phyloP scores from a whole-genome alignment of 2,113 vertebrate species.

The Neofelis nebulosa region DNA sequence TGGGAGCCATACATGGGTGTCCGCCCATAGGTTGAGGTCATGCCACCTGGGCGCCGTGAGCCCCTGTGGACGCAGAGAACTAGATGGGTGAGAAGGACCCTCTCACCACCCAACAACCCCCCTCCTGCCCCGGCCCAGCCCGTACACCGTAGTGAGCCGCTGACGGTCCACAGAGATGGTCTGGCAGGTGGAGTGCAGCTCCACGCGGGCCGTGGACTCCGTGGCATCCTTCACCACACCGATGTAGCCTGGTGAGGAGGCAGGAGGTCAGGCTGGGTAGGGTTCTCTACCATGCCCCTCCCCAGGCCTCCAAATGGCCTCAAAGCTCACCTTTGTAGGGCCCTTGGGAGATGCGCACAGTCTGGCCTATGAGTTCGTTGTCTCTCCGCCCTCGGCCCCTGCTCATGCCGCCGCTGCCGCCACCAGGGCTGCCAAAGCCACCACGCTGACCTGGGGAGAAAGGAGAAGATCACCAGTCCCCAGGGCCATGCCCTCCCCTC shows the following conservation, averaged over 20 bases:
- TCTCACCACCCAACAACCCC: not conserved
- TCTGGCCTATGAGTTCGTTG: conserved; percentile 97
- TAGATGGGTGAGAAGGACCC: not conserved
- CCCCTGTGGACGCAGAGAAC: conserved; percentile 83
- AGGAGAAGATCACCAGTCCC: not conserved
- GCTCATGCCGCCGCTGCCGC: conserved; percentile 88
- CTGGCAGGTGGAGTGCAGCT: conserved; percentile 97
- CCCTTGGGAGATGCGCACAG: conserved; percentile 95
- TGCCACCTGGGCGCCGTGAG: conserved; percentile 88
- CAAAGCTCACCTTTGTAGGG: conserved; percentile 93
- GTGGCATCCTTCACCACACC: conserved; percentile 97
- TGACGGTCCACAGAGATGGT: conserved; percentile 97
- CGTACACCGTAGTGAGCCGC: conserved; percentile 92
- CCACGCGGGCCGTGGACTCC: conserved; percentile 93
- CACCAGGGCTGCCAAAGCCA: conserved; percentile 81
- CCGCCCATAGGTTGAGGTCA: conserved; percentile 90
- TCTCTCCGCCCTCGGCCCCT: conserved; percentile 93
- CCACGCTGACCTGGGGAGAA: conserved; percentile 85
- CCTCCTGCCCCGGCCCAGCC: not conserved
- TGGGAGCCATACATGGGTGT: conserved; percentile 96
- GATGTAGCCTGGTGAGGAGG: conserved; percentile 89
- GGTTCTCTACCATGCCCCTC: not conserved
- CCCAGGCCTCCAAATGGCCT: not conserved
- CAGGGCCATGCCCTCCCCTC: no score
- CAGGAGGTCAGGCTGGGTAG: not conserved